A percentile compares a stretch with the other conserved stretches of the same genome.
Conservation (phyloP, 2,113 vertebrate genomes). For the Ptychochromis oligacanthus region DNA sequence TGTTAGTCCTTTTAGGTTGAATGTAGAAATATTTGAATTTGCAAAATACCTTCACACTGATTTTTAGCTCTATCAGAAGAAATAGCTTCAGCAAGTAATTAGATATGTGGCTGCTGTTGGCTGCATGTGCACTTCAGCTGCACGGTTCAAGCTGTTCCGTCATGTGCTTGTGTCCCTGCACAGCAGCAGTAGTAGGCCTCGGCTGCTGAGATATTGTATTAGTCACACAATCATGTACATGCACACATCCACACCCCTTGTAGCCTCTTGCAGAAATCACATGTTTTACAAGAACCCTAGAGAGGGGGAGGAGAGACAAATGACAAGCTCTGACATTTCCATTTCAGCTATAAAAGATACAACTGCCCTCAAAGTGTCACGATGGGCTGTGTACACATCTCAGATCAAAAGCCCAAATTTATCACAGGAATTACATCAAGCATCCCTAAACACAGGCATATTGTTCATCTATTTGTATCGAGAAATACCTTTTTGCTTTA, state of each 20-base stretch:
- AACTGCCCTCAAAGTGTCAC: conserved; percentile 74
- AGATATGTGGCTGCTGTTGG: conserved; percentile 38
- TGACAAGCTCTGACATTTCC: conserved; percentile 74
- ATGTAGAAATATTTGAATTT: background rate
- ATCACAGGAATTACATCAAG: conserved; percentile 54
- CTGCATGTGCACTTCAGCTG: conserved; percentile 37
- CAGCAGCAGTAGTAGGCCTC: conserved; percentile 58
- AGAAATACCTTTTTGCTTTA: conserved; percentile 1
- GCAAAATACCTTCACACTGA: background rate
- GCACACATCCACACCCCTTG: conserved; percentile 23
- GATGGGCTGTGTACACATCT: conserved; percentile 20
- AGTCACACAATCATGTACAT: conserved; percentile 12
- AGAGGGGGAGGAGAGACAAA: conserved; percentile 52
- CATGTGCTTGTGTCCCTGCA: conserved; percentile 62
- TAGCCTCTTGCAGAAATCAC: conserved; percentile 57
- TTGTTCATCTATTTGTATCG: conserved; percentile 24
- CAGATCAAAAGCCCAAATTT: conserved; percentile 55
- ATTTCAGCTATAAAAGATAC: conserved; percentile 61
- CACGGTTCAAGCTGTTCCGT: conserved; percentile 64
- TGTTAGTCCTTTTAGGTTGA: background rate
- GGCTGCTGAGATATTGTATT: conserved; percentile 53
- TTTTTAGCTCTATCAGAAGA: conserved; percentile 12
- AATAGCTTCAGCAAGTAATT: conserved; percentile 19
- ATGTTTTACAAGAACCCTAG: conserved; percentile 71
- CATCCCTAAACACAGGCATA: conserved; percentile 30